Conservation (phyloP, 2,113 vertebrate species). For the Megaceryle torquata region DNA sequence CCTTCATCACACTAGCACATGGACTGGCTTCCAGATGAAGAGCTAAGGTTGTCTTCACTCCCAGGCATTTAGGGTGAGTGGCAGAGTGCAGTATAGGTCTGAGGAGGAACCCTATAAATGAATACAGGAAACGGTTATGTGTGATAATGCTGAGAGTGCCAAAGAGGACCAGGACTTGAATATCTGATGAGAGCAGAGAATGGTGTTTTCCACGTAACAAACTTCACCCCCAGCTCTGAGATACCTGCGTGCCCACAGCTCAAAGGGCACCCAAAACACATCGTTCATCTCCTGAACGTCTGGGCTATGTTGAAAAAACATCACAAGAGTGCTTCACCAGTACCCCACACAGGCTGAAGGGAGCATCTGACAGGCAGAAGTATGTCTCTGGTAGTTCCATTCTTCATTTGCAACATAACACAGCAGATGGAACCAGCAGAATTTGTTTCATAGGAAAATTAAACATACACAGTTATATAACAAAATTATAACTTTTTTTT, state of each 20-base stretch:
- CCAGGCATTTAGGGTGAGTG: rapidly evolving
- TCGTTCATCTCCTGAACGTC: not conserved
- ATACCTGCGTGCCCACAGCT: not conserved
- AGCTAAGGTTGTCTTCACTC: not conserved
- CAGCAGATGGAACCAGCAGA: not conserved
- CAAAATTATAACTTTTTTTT: not conserved
- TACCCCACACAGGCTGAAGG: not conserved
- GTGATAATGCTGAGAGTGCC: not conserved
- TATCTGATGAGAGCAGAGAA: not conserved
- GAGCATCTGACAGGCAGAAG: not conserved
- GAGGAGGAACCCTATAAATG: not conserved
- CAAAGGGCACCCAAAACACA: not conserved
- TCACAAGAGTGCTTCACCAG: not conserved
- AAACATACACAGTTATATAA: not conserved
- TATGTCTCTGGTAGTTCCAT: not conserved
- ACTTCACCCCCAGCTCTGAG: not conserved
- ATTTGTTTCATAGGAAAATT: not conserved
- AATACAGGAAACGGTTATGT: not conserved
- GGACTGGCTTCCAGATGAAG: not conserved
- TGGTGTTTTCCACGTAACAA: rapidly evolving
- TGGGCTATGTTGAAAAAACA: rapidly evolving
- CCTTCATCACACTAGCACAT: not conserved
- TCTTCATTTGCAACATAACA: not conserved
- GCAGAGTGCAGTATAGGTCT: not conserved
- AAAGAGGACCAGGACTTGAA: not conserved